Evolutionary conservation across 1,140 invertebrate species (phyloP).

Genomic region (Spodoptera frugiperda): DNA sequence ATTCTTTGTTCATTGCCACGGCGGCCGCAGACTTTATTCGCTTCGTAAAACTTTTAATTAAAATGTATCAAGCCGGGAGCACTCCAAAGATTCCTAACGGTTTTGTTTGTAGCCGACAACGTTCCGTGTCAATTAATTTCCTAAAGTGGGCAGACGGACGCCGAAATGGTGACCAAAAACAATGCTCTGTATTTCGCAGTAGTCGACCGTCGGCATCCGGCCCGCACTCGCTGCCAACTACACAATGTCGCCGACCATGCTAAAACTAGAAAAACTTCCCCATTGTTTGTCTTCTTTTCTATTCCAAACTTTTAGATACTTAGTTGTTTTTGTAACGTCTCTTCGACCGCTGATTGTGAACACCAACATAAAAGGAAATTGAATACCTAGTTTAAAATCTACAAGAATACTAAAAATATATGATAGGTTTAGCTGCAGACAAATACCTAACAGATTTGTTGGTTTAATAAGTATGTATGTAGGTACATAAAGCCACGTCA

Average conservation of each 20-base stretch:
- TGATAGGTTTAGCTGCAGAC: not conserved
- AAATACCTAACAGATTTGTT: not conserved
- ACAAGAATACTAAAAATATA: not conserved
- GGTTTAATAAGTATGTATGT: slow-evolving; percentile 50
- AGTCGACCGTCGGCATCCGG: slow-evolving; percentile 59
- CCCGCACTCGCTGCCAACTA: slow-evolving; percentile 64
- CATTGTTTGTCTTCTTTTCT: slow-evolving; percentile 67
- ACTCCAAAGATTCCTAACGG: slow-evolving; percentile 68
- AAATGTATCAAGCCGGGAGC: slow-evolving; percentile 75
- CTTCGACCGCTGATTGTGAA: slow-evolving; percentile 47
- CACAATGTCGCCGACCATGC: slow-evolving; percentile 67
- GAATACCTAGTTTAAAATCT: not conserved
- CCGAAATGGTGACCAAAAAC: slow-evolving; percentile 66
- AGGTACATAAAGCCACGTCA: slow-evolving; percentile 49
- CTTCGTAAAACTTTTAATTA: slow-evolving; percentile 82
- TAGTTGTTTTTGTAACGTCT: slow-evolving; percentile 56
- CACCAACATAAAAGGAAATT: slow-evolving; percentile 42
- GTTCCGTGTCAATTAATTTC: slow-evolving; percentile 78
- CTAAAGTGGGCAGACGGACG: slow-evolving; percentile 69
- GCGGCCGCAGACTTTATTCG: slow-evolving; percentile 61
- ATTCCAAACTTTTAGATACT: slow-evolving; percentile 61
- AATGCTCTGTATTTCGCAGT: slow-evolving; percentile 67
- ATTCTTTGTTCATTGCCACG: slow-evolving; percentile 62
- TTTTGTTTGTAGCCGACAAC: slow-evolving; percentile 73
- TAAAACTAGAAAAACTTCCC: slow-evolving; percentile 70